Conservation (phyloP, 1,140 invertebrate genomes). For the Pseudomyrmex flavicornis region DNA sequence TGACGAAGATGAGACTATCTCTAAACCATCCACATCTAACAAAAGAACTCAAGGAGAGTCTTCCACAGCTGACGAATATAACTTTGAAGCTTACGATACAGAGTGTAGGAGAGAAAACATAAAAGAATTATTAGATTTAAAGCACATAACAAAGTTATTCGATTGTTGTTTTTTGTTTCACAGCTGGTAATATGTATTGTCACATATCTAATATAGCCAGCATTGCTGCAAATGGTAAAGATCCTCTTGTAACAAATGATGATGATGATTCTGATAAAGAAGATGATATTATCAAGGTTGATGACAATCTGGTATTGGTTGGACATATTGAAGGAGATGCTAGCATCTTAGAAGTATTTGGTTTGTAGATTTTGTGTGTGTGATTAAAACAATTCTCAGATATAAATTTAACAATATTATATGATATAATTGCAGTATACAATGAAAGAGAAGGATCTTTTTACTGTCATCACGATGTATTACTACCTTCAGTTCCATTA, state of each 20-base stretch:
- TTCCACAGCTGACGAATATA: constrained; percentile 87
- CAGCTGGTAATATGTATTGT: constrained; percentile 80
- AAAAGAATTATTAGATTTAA: constrained; percentile 11
- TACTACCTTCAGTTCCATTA: constrained; percentile 94
- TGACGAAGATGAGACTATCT: constrained; percentile 78
- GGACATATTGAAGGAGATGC: constrained; percentile 94
- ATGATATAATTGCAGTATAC: constrained; percentile 89
- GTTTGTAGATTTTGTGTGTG: constrained; percentile 84
- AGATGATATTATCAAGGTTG: constrained; percentile 95
- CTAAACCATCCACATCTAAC: neutral
- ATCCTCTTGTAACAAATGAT: constrained; percentile 87
- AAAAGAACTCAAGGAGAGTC: neutral
- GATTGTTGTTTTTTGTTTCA: constrained; percentile 50
- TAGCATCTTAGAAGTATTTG: constrained; percentile 94
- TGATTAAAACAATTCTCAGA: neutral
- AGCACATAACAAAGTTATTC: constrained; percentile 31
- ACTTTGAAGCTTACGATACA: constrained; percentile 91
- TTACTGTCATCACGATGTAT: constrained; percentile 97
- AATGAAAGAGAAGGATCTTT: constrained; percentile 95
- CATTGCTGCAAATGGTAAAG: constrained; percentile 85
- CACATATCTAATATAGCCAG: constrained; percentile 85
- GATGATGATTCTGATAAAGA: constrained; percentile 94
- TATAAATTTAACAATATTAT: constrained; percentile 26
- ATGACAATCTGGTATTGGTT: constrained; percentile 96
- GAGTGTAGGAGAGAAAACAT: constrained; percentile 86